Conservation (phyloP, 2,113 vertebrate genomes). For the Hippocampus mohnikei region DNA sequence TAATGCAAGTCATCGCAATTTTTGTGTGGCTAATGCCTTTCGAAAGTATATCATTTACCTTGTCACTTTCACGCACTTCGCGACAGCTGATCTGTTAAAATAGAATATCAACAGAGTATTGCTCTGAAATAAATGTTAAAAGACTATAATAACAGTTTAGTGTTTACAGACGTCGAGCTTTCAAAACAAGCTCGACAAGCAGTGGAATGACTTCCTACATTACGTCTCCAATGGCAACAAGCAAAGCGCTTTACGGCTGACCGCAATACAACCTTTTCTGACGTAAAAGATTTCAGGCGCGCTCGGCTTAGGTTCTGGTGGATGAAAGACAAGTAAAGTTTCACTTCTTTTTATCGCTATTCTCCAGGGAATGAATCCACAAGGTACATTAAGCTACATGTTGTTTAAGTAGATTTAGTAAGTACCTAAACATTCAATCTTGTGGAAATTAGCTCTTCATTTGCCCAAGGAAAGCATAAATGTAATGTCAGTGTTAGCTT, state of each 20-base stretch:
- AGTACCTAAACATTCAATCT: not conserved
- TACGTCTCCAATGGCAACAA: slow-evolving; percentile 62
- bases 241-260: slow-evolving; percentile 63
- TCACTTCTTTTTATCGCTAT: not conserved
- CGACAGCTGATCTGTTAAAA: not conserved
- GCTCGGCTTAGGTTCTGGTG: not conserved
- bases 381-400: not conserved
- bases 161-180: slow-evolving; percentile 1
- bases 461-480: not conserved
- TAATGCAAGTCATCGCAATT: not conserved
- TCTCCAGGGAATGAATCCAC: not conserved
- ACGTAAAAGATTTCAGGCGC: not conserved
- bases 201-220: slow-evolving; percentile 67
- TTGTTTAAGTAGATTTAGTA: not conserved
- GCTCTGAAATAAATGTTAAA: not conserved
- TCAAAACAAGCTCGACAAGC: slow-evolving; percentile 38
- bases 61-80: slow-evolving; percentile 1
- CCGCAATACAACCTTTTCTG: slow-evolving; percentile 22
- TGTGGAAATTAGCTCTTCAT: not conserved
- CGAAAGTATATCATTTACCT: slow-evolving; percentile 28
- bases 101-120: not conserved
- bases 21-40: not conserved
- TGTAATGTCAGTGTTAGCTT: not conserved
- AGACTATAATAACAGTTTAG: too few relatives aligned
- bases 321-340: not conserved